Conservation (phyloP, 2,888 invertebrate genomes). For the Pristionchus arcanus region DNA sequence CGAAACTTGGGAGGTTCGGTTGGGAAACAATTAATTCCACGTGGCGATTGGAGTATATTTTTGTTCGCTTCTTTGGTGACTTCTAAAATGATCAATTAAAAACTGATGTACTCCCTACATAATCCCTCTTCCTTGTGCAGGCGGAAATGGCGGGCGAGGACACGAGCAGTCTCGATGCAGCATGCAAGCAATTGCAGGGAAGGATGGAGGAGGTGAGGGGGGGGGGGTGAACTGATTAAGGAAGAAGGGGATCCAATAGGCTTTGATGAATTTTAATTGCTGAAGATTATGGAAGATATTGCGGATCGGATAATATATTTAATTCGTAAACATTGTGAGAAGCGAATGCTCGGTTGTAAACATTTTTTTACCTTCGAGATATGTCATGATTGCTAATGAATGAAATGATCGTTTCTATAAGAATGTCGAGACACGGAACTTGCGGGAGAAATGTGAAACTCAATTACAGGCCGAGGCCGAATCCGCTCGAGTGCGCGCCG, state of each 20-base stretch:
- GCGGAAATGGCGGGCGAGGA: slow-evolving; percentile 37
- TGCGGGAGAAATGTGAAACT: not conserved
- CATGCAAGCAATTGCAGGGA: slow-evolving; percentile 27
- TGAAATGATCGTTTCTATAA: not conserved
- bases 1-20: no score
- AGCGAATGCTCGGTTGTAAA: not conserved
- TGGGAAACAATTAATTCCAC: no score
- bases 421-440: not conserved
- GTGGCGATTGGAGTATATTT: no score
- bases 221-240: not conserved
- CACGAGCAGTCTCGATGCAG: not conserved
- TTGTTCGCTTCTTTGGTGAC: no score
- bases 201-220: slow-evolving; percentile 32
- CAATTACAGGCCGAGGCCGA: slow-evolving; percentile 32
- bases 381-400: not conserved
- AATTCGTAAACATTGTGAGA: not conserved
- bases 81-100: no score
- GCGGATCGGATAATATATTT: not conserved
- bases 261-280: no score
- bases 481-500: slow-evolving; percentile 6
- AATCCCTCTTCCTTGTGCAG: not conserved
- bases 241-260: not conserved
- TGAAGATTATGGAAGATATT: not conserved
- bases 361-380: not conserved
- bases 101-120: no score